Evolutionary conservation across 2,888 invertebrate genomes (phyloP), one percentile per base, ranked within the genome.

Genomic region (Cantharis flavilabris): DNA sequence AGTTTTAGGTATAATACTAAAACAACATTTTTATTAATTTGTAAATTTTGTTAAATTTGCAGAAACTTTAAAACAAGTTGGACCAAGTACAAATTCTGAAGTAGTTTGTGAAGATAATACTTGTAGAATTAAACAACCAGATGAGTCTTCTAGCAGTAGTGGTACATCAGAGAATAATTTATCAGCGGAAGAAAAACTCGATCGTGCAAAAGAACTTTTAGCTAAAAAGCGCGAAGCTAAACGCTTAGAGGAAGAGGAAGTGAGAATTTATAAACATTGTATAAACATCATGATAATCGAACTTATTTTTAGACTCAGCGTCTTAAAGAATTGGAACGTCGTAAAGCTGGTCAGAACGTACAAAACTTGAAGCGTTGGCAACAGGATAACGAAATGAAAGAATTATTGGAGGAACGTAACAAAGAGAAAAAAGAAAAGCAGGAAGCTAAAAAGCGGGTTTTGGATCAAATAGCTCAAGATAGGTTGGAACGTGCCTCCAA

Each of bases 381-480:
- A 83, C 92, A 94, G 9, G 96, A 97, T 3, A 91, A 93, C 81
- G 95, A 96, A 84, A 84, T 94, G 74, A 93, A 94, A 84, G 92
- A 94, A 84, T 86, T 94, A 82, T 91, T 92, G 86, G 94, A 94
- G 79, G 94, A 95, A 78, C 90, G 95, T 67, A 92, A 93, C 83
- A 93, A 92, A 75, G 96, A 96, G 83, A 95, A 94, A 84, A 89
- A 93, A 81, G 95, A 94, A 81, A 94, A 95, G 82, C 91, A 93
- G 80, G 90, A 92, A 10, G 95, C 95, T 0, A 90, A 94, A 10
- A 94, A 97, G 81, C 91, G 94, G 72, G 93, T 97, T 16, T 89
- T 94, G 77, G 93, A 94, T 73, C 96, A 97, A 87, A 97, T 97
- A 78, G 96, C 94, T 0, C 94, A 94, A 85, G 97, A 97, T 88